Evolutionary conservation across 2,113 vertebrate species (phyloP).

Genomic region (Mohoua ochrocephala): DNA sequence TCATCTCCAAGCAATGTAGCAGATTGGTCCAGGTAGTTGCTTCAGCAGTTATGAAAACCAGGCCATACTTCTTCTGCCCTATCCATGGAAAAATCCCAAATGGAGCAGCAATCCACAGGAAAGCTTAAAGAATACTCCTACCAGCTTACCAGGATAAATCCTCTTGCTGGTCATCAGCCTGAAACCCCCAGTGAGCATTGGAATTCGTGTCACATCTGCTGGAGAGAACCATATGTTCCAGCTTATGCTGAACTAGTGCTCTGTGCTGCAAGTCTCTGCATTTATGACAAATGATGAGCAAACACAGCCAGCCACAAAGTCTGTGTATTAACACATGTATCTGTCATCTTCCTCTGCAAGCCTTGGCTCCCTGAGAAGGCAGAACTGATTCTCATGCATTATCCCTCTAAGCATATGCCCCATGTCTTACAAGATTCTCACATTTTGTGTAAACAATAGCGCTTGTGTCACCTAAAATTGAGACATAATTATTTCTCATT

Average conservation of each 20-base stretch:
- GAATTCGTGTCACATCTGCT: background rate
- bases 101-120: background rate
- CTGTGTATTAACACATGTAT: background rate
- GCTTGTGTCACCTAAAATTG: background rate
- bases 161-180: background rate
- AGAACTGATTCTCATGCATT: background rate
- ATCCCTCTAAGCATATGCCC: slow-evolving; percentile 4
- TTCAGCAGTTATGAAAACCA: background rate
- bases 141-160: background rate
- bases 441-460: slow-evolving; percentile 9
- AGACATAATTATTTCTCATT: slow-evolving; percentile 12
- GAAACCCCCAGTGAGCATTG: background rate
- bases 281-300: background rate
- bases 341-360: slow-evolving; percentile 9
- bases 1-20: background rate
- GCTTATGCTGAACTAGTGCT: background rate
- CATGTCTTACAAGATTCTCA: background rate
- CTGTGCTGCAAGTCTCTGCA: background rate
- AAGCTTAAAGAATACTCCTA: background rate
- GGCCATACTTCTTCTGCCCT: background rate
- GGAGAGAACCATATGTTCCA: background rate
- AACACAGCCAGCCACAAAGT: background rate
- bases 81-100: background rate
- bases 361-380: background rate
- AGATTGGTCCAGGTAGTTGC: background rate